Base-by-base conservation (phyloP, 2,797 vertebrate genomes). In the Fratercula arctica region DNA sequence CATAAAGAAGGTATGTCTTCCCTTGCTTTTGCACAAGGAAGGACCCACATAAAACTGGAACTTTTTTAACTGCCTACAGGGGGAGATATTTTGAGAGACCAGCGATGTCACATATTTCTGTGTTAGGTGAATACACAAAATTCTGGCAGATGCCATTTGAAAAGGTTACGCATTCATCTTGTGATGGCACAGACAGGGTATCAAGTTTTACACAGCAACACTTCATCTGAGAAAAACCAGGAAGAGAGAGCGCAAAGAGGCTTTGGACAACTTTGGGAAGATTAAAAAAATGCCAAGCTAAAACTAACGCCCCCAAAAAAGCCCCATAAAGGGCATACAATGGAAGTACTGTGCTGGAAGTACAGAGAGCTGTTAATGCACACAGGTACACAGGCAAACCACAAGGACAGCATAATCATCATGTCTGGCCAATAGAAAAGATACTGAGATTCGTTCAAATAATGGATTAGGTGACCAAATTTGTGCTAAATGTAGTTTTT, bases 161-260 rank as follows among this genome's bases (percentile, higher is more conserved):
- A 95, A 95, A 86, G 90, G 76, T 93, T 88, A 93, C 15, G 10
- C 37, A n/a, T 90, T 94, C 59, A 78, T 75, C 74, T 68, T 87
- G 57, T 8, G 6, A 84, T 48, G 18, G 24, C 45, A 67, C 11
- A 74, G 43, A 66, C 11, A 78, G 12, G 3, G 39, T 72, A 90
- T 54, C 35, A 66, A 41, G 18, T 77, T 92, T 74, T 70, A 88
- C 26, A 61, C 6, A 25, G 6, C 35, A 93, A 77, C 25, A 43
- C 11, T 78, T 90, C 33, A 59, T 25, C 20, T 11, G 11, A 18
- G 37, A 35, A 83, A 83, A 85, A 57, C 0, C 7, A 76, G 45
- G 16, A 94, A 87, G 10, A 54, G 15, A 63, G 18, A 35, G 19
- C 35, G 25, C 43, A 31, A 80, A 83, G 28, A 80, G 21, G 20